These are phyloP conservation scores for Alouatta palliata DNA, from an alignment of 2,113 vertebrate genomes.

Conservation along the genomic window DNA sequence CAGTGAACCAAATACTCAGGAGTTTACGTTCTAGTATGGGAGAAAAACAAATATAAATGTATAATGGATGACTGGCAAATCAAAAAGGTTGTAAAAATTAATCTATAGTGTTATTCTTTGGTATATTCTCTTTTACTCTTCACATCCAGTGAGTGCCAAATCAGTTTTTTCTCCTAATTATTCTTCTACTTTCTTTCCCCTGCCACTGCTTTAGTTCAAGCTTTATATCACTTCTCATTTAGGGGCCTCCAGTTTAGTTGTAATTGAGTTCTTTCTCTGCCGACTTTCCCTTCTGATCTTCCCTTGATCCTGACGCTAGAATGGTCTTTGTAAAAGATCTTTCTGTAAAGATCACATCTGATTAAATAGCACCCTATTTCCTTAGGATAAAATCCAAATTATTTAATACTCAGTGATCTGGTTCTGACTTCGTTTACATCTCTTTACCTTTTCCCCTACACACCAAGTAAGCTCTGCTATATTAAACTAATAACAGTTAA, in stretches of 20 bases:
- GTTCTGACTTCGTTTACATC: not conserved
- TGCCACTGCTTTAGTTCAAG: conserved; percentile 26
- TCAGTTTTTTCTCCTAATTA: not conserved
- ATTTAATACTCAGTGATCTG: not conserved
- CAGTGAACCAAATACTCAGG: not conserved
- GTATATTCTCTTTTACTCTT: not conserved
- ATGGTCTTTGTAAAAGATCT: not conserved
- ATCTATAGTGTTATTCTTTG: not conserved
- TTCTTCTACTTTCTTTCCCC: not conserved
- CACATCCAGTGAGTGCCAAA: not conserved
- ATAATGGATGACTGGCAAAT: not conserved
- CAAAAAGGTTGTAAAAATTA: not conserved
- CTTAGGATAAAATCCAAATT: not conserved
- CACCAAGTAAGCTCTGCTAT: not conserved
- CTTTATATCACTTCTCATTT: conserved; percentile 16
- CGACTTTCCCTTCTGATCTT: not conserved
- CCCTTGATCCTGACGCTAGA: not conserved
- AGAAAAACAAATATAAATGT: conserved; percentile 1
- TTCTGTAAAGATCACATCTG: not conserved
- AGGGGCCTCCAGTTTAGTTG: not conserved
- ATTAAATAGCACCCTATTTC: not conserved
- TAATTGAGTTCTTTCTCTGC: not conserved
- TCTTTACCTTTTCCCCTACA: not conserved
- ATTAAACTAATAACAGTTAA: conserved; percentile 6
- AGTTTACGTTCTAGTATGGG: not conserved